Evolutionary conservation across 1,140 invertebrate species (phyloP), one percentile per base, ranked within the genome.

Genomic region (Anastrepha obliqua): DNA sequence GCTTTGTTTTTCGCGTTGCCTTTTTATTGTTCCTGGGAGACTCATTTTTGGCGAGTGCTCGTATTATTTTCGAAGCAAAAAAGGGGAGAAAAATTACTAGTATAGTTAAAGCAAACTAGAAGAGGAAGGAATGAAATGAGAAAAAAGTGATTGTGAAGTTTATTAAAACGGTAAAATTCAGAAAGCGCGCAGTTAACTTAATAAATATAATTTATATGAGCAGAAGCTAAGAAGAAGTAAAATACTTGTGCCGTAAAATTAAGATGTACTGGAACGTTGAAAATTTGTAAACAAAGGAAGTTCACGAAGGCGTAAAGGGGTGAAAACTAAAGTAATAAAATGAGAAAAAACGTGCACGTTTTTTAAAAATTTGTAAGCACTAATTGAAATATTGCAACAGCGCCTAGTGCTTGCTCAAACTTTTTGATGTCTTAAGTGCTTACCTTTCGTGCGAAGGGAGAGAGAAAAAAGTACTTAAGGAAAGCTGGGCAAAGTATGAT

Each of bases 141-240:
- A 74, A 74, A 74, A 55, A 74, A 74, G n/a, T 47, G 13, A 9
- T 47, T 74, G 42, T 9, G 13, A 39, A 74, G 67, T 74, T 74
- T 74, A 74, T 74, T 74, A 74, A 74, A 47, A 42, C 67, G 67
- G 15, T n/a, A 74, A 44, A 74, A 74, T 74, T 39, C 4, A 44
- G 39, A 4, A 44, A 42, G 17, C 17, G 17, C 13, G 39, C 42
- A 15, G 67, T n/a, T 47, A 44, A 44, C 42, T 74, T 74, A 74
- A 74, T 74, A 74, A 74, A 47, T 74, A n/a, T 47, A n/a, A 74
- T 44, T 47, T 74, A 17, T 74, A 74, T 62, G 13, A 62, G 17
- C 4, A 62, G 60, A 5, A 62, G 60, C 17, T 62, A 13, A 62
- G 17, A 67, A 67, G 9, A 9, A 3, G 39, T 9, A 42, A 67